Conservation (phyloP, 92 coral and sea anemone species). For the Plumapathes pennacea region DNA sequence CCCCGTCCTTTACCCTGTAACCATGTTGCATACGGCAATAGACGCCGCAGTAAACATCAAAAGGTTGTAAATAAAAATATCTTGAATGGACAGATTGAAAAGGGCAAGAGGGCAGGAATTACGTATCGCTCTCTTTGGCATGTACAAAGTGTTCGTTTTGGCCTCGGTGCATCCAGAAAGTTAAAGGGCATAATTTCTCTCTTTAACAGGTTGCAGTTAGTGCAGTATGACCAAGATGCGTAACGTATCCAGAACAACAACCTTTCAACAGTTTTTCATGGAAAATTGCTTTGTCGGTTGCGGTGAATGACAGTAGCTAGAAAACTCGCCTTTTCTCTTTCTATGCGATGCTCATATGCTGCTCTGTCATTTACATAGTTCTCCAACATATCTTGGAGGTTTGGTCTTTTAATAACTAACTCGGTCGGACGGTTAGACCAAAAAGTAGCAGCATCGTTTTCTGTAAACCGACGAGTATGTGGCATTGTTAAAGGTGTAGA, state of each 20-base stretch:
- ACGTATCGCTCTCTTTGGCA: conserved; percentile 3
- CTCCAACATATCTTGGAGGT: no score
- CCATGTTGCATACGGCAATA: conserved; percentile 10
- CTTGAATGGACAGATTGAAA: not conserved
- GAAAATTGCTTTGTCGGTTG: no score
- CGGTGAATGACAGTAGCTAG: no score
- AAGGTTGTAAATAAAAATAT: conserved; percentile 3
- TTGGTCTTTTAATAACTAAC: no score
- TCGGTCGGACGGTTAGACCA: no score
- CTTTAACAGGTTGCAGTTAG: not conserved
- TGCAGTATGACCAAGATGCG: conserved; percentile 6
- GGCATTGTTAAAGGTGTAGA: no score
- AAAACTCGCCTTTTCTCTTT: no score
- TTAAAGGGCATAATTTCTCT: not conserved
- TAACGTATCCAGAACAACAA: conserved; percentile 19
- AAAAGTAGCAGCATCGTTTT: no score
- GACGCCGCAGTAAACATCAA: conserved; percentile 6
- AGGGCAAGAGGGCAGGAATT: conserved; percentile 1
- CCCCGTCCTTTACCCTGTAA: conserved; percentile 13
- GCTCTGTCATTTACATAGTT: no score
- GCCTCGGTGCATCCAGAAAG: not conserved
- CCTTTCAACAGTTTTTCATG: not conserved
- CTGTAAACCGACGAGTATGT: no score
- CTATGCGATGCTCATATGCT: no score
- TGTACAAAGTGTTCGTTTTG: not conserved